Evolutionary conservation across 2,113 vertebrate genomes (phyloP), one percentile per base, ranked within the genome.

Genomic region (Poeciliopsis retropinna): DNA sequence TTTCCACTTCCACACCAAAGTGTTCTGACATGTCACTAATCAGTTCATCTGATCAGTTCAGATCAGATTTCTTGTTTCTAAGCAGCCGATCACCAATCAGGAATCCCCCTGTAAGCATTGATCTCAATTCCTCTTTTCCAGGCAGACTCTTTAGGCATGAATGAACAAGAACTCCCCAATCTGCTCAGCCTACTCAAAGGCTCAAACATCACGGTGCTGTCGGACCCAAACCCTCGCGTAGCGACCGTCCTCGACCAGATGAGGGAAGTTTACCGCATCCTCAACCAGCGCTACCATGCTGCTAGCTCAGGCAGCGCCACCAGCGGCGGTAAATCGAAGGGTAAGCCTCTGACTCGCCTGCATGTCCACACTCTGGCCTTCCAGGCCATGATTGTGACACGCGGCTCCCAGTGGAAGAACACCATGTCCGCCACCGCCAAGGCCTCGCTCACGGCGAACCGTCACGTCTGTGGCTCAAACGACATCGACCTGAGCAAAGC

Each of bases 91-190:
- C 41, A 15, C 14, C 1, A 4, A 7, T 17, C 39, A 41, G 39
- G 4, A 15, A 15, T 37, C 34, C 28, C 28, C 30, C 29, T 32
- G 14, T 32, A 25, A 30, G 27, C 8, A 3, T n/a, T 9, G 5
- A 10, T 78, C 27, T 6, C 76, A 25, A 7, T 70, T 72, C 32
- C 80, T 54, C 25, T 92, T 51, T 80, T 78, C 2, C 79, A 94
- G 76, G 92, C 94, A 1, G 94, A 95, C 86, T 96, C 95, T 31
- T 84, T 96, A 65, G 95, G 95, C 44, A 96, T 96, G 95, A 96
- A 96, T 69, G 95, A 96, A 78, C 95, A 96, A 87, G 95, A 96
- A 80, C 94, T 96, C 30, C 95, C 95, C 54, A 96, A 96, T 81
- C 87, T 96, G 32, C 92, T 95, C 31, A 95, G 95, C 80, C 88